Percentiles rank a stretch among this genome's conserved stretches.
Conservation (phyloP, 2,113 vertebrate species). For the Trochalopteron elliotii region DNA sequence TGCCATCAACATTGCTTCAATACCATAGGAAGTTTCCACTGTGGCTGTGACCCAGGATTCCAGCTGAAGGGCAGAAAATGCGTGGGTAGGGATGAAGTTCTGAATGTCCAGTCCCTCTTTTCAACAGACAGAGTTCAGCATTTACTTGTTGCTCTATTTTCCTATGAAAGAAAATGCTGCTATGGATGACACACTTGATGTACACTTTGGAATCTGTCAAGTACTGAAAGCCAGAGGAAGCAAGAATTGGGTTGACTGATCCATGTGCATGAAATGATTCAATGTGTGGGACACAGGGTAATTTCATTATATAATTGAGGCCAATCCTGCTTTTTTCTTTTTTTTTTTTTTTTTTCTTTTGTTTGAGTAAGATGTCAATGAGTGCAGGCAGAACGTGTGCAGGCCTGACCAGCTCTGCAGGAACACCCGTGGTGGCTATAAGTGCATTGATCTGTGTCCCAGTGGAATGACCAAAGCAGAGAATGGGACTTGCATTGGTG, state of each 20-base stretch:
- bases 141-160: neutral
- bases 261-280: neutral
- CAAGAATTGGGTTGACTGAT: neutral
- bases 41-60: slow-evolving; percentile 92
- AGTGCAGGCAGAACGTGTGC: slow-evolving; percentile 93
- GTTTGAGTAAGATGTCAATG: slow-evolving; percentile 86
- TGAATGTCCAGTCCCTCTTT: neutral
- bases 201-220: neutral
- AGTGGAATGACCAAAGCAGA: slow-evolving; percentile 90
- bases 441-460: slow-evolving; percentile 94
- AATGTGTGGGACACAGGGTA: neutral
- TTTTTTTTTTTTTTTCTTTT: neutral
- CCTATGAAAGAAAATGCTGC: neutral
- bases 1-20: slow-evolving; percentile 95
- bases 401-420: slow-evolving; percentile 92
- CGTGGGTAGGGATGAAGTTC: slow-evolving; percentile 76
- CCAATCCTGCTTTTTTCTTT: neutral
- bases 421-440: slow-evolving; percentile 93
- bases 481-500: slow-evolving; percentile 91
- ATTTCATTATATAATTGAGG: neutral
- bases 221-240: neutral
- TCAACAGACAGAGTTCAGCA: neutral
- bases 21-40: slow-evolving; percentile 92
- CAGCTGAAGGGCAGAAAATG: slow-evolving; percentile 91
- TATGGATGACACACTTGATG: neutral